Evolutionary conservation across 2,113 vertebrate genomes (phyloP), one percentile per base, ranked within the genome.

Genomic region (Rhea pennata): DNA sequence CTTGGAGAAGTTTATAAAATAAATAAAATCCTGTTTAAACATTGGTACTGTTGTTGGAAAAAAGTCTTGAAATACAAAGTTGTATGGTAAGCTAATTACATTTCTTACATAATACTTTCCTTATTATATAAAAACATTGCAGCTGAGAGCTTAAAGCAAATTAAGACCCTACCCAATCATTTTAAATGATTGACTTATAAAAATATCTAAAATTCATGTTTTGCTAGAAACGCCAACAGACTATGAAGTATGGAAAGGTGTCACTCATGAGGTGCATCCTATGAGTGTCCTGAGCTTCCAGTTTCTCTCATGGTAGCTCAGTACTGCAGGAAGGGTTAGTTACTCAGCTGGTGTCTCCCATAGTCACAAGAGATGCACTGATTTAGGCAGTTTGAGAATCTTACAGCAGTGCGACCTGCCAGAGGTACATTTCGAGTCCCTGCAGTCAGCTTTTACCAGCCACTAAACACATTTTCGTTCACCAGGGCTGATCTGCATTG

Each of bases 101-200:
- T 66, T 9, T 72, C 20, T 77, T 82, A 22, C 15, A 12, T 31
- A 21, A 15, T 51, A 9, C 50, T 89, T 86, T 79, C 31, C 6
- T 5, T 76, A n/a, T 36, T 69, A n/a, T 26, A 58, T 13, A 40
- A 84, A 73, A 90, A 87, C 39, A 44, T 50, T 84, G 40, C 17
- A n/a, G 90, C 86, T 79, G 51, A 65, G 73, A 53, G 75, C 86
- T 79, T 54, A 65, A 70, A 53, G 75, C 50, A 66, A 69, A 66
- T 59, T 53, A 26, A 92, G 51, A 72, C 48, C 12, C 0, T 36
- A 58, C n/a, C 29, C 56, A 74, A 3, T 36, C 56, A 36, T 46
- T 81, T 72, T 86, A 73, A 84, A 76, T 75, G 33, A 11, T 33
- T 95, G 74, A 72, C 51, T 85, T 83, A 71, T 2, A 59, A 24